Percentiles rank a stretch among this genome's conserved stretches.
These are phyloP conservation scores for Strigops habroptila DNA, from an alignment of 2,113 vertebrate species.

Conservation along the genomic window DNA sequence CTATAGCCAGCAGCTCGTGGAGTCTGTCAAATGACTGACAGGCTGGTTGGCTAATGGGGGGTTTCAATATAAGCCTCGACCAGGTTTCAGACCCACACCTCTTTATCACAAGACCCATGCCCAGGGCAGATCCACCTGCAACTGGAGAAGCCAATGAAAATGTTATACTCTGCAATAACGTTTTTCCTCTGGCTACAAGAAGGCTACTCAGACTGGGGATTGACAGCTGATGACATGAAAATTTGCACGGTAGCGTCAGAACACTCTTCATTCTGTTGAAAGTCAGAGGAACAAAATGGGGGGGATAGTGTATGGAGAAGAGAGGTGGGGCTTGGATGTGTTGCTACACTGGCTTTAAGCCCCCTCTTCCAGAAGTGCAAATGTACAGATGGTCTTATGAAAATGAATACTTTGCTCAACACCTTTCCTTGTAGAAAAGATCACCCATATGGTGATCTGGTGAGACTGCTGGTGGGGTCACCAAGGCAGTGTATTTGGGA, in stretches of 20 bases:
- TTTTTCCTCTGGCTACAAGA: background rate
- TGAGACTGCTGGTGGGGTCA: background rate
- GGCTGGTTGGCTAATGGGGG: background rate
- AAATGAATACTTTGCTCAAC: background rate
- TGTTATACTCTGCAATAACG: background rate
- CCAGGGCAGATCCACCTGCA: background rate
- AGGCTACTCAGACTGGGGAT: background rate
- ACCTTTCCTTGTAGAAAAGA: background rate
- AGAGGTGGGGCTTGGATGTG: background rate
- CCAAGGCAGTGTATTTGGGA: background rate
- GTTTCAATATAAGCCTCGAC: background rate
- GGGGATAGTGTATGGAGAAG: background rate
- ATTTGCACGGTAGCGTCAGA: background rate
- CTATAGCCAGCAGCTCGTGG: background rate
- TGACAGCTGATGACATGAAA: background rate
- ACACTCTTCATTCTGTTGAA: background rate
- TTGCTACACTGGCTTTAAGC: background rate
- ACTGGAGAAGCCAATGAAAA: accelerated
- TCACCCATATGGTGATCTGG: background rate
- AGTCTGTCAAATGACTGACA: background rate
- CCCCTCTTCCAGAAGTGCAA: background rate
- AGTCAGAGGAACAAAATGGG: background rate
- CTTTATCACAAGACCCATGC: background rate
- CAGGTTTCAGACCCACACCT: background rate
- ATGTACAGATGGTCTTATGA: background rate